Base-by-base conservation (phyloP, 2,888 invertebrate genomes). In the Dichetophora obliterata region DNA sequence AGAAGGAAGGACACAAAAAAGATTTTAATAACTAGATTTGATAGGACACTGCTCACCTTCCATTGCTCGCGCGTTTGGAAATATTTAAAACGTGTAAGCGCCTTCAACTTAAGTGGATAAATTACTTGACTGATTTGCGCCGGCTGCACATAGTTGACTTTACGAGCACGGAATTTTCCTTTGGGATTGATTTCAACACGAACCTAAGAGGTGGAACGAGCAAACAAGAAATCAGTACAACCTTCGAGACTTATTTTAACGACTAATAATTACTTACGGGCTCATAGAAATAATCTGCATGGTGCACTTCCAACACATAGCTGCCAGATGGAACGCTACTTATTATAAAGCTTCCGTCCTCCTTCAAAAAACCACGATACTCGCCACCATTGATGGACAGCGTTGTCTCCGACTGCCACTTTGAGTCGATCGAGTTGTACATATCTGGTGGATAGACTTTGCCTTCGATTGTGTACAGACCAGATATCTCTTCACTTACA, bases 141-240 rank as follows among this genome's bases (percentile, higher is more conserved):
- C 0, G 96, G 96, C 89, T 98, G 98, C 63, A 99, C 93, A 84
- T 95, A 94, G 89, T 98, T 98, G 0, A 99, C 95, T 90, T 95
- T 96, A 65, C 99, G 91, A 0, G 98, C 98, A 82, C 99, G 92
- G 85, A 95, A 96, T 90, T 98, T 99, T 54, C 99, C 99, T 89
- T 98, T 98, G 0, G 96, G 95, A 88, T 97, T 99, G 79, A 99
- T 98, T 90, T 99, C 99, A 1, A 99, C 98, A 79, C 99, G 91
- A 14, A 89, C 81, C 77, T 87, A 48, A 22, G 1, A 48, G 19
- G 11, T 31, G 3, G 9, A 65, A 11, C 48, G 6, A 16, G 9
- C 19, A 43, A 43, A 14, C 43, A 43, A 3, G 43, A 3, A 43
- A 43, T 11, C 4, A 43, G 43, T 43, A 14, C 34, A 31, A 16